Base-by-base conservation (phyloP, 2,113 vertebrate species). In the Mixornis gularis region DNA sequence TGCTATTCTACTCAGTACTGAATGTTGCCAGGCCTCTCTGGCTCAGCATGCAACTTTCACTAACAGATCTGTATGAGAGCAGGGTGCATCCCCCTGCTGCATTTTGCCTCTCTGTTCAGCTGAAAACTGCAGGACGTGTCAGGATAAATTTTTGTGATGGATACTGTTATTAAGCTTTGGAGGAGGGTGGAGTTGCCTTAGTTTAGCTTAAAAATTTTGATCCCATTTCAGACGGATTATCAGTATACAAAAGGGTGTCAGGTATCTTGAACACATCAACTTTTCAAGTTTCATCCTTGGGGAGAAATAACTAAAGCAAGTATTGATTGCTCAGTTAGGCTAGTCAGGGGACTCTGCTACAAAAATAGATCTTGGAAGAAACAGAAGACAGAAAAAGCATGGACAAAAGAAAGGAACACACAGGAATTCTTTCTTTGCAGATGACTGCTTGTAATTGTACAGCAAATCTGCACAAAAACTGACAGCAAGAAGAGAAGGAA, bases 261-360 rank as follows among this genome's bases (percentile, higher is more conserved):
- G 20, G 71, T 89, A 44, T 43, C 40, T 68, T 74, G 40, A 72
- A 71, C 38, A 82, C 85, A 87, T 79, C 48, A 85, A 85, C 78
- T 94, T 94, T 91, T 81, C 29, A 21, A 85, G 38, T 87, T 91
- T 52, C 1, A 11, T 92, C 71, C 79, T 79, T 49, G 53, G 74
- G 63, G 87, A 77, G 46, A 59, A 77, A 46, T 76, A 93, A 81
- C 70, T 87, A 85, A 92, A 91, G 40, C n/a, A 66, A 56, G 40
- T 89, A 95, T 89, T 94, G 91, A 89, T 89, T 79, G 59, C 62
- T 90, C 40, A 24, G 81, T 87, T 91, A 65, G 81, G 44, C 38
- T 58, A 30, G 56, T 84, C 77, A 49, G 56, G 62, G 60, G 29
- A 79, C 60, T 89, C 60, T 11, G 58, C 79, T 91, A 46, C 3